Base-by-base conservation (phyloP, 2,797 vertebrate species). In the Phrynocephalus vlangalii region DNA sequence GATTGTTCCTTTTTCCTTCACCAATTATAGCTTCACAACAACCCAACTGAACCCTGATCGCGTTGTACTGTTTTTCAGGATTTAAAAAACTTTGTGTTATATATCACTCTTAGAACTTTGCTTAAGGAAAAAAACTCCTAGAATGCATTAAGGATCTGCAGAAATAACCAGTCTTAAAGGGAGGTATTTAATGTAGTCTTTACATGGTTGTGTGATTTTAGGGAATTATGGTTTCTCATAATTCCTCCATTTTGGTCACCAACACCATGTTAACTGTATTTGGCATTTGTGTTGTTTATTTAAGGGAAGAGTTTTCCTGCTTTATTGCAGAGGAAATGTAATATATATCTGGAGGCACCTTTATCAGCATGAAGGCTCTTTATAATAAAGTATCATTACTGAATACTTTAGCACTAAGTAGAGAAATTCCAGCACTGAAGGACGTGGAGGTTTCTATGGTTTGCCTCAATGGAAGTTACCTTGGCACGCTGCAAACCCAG, bases 381-480 rank as follows among this genome's bases (percentile, higher is more conserved):
- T 56, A 9, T 70, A 24, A 33, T 79, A 52, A 56, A 7, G 50
- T 33, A 56, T 13, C 76, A 26, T 86, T 79, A 33, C 28, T 24
- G 2, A 20, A 52, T 68, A 68, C 44, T 75, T 66, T 38, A 26
- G 28, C 24, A 18, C 52, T 26, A 75, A 63, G 60, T 16, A 30
- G 73, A 50, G 26, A 78, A 77, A 78, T n/a, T 10, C 16, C 28
- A 78, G 63, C 48, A 72, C 60, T 13, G 38, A 72, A n/a, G 10
- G 70, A 22, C 15, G 70, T 70, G 67, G 33, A 78, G 60, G 16
- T 68, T 68, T 52, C 68, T 3, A 56, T 0, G 38, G 73, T 67
- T 86, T 80, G 15, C 78, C 52, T 63, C 71, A 80, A 66, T 86
- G 52, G 33, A 71, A 73, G 84, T 75, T 24, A 81, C 8, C 52